A percentile compares a stretch with the other conserved stretches of the same genome.
Conservation (phyloP, 2,113 vertebrate species). For the Callospermophilus lateralis region DNA sequence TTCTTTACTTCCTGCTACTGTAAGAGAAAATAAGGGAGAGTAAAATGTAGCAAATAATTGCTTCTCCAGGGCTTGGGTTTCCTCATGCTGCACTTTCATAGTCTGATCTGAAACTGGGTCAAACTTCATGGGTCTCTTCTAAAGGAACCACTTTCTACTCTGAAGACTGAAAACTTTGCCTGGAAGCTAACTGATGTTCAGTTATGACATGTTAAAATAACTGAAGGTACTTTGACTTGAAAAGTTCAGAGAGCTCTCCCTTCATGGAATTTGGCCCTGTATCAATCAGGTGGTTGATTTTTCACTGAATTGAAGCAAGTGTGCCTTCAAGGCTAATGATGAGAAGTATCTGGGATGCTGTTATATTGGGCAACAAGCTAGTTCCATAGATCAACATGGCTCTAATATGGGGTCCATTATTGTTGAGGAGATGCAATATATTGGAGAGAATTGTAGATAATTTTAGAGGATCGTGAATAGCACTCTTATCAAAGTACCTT, state of each 20-base stretch:
- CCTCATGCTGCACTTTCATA: neutral
- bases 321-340: neutral
- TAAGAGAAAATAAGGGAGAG: constrained; percentile 29
- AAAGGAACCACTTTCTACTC: neutral
- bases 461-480: neutral
- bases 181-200: constrained; percentile 24
- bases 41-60: constrained; percentile 34
- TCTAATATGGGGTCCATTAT: neutral
- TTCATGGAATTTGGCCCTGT: neutral
- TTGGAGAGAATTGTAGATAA: neutral
- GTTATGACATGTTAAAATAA: neutral
- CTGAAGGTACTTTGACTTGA: neutral
- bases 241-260: constrained; percentile 15
- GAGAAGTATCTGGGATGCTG: neutral
- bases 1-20: neutral
- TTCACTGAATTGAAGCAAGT: neutral
- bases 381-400: neutral
- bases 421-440: neutral
- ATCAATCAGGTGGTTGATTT: neutral
- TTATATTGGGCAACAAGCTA: neutral
- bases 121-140: neutral
- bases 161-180: neutral
- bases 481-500: neutral
- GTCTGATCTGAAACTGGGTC: constrained; percentile 8
- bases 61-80: neutral